Evolutionary conservation across 2,113 vertebrate genomes (phyloP), one percentile per base, ranked within the genome.

Genomic region (Austrofundulus limnaeus): DNA sequence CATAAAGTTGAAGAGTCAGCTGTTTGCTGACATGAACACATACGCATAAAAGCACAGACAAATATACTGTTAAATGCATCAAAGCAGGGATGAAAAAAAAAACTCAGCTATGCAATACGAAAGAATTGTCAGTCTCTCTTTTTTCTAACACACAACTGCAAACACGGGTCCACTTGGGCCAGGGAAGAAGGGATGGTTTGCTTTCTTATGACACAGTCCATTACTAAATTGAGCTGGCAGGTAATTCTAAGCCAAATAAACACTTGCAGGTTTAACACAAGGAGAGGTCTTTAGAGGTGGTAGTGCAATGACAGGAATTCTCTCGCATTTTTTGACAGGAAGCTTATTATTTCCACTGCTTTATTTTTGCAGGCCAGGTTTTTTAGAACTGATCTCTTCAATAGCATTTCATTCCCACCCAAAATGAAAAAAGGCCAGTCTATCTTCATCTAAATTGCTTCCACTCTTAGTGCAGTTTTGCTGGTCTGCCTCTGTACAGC

Each of bases 171-270:
- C 13, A 59, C 39, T 20, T 50, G 39, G 75, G 68, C 68, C 38
- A 51, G 52, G 86, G 83, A 68, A 76, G 66, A 90, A 89, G 80
- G 78, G 87, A 92, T 90, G 90, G 93, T 97, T 97, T 96, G 95
- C 93, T 96, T 95, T 96, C 78, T 62, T 94, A 94, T 95, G 94
- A 95, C 95, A 95, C 57, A 86, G 91, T 76, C 89, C 88, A 92
- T 95, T 92, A 94, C 76, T 86, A 91, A 91, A 91, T 89, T 80
- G 67, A 88, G 84, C 88, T 91, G 91, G 90, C 90, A 86, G 89
- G 88, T 92, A 93, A 95, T 90, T 89, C 73, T 86, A 93, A 92
- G 93, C 88, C 85, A 96, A 97, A 97, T 93, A 97, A 95, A 95
- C 73, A 90, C 82, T 72, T 67, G 68, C 77, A 71, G 80, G 82